These are phyloP conservation scores for Panthera tigris DNA, from an alignment of 2,113 vertebrate species.

Conservation along the genomic window DNA sequence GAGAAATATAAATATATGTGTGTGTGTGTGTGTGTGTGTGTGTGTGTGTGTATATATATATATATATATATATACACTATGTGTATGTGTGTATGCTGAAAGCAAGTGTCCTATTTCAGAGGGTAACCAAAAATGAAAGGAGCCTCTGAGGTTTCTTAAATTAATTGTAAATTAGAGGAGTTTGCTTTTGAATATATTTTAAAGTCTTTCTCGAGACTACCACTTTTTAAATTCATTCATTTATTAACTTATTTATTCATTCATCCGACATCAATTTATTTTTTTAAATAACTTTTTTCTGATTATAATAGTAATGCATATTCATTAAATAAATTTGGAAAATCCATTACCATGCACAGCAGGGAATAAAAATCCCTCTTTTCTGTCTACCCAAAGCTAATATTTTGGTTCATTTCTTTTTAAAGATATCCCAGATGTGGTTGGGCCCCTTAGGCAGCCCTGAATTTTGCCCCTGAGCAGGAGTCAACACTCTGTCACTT, in stretches of 20 bases:
- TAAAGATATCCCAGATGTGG: neutral
- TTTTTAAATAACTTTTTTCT: neutral
- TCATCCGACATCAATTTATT: neutral
- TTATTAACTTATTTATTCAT: constrained; percentile 26
- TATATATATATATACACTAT: no score
- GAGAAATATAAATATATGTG: neutral
- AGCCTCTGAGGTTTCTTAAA: neutral
- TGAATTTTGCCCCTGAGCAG: neutral
- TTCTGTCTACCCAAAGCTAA: neutral
- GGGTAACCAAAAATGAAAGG: neutral
- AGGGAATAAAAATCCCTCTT: neutral
- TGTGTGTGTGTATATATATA: no score
- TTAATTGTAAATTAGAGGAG: neutral
- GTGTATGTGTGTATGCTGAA: neutral
- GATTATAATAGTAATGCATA: neutral
- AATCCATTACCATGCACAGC: neutral
- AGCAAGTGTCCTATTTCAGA: neutral
- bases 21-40: no score
- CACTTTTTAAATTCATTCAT: neutral
- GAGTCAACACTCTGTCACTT: neutral
- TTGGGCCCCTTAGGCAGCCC: neutral
- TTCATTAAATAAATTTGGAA: constrained; percentile 17
- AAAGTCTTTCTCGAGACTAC: neutral
- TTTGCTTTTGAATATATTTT: neutral
- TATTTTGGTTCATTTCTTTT: neutral